Conservation (phyloP, 2,888 invertebrate genomes). For the Lomographa bimaculata region DNA sequence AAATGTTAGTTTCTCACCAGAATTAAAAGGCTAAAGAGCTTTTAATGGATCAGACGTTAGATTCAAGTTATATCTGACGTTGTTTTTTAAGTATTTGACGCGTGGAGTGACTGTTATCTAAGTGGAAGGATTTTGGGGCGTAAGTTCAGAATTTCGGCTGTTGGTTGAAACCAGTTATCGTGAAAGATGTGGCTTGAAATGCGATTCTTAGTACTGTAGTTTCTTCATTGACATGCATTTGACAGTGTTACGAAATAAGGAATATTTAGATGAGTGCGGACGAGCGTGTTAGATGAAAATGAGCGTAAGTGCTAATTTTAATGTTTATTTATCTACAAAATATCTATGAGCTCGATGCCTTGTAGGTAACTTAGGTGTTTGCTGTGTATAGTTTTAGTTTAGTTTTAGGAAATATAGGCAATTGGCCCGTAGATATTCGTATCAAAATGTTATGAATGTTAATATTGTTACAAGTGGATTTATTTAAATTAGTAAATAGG, state of each 20-base stretch:
- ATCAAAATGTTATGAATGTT: too few species aligned
- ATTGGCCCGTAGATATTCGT: too few species aligned
- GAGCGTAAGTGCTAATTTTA: conserved; percentile 59
- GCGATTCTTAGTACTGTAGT: too few species aligned
- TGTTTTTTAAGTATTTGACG: not conserved
- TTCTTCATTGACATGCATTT: conserved; percentile 32
- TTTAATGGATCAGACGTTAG: conserved; percentile 32
- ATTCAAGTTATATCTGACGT: conserved; percentile 12
- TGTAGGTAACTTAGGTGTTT: too few species aligned
- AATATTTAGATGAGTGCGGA: conserved; percentile 39
- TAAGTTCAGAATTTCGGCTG: conserved; percentile 23
- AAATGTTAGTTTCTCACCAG: conserved; percentile 62
- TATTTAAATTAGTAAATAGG: too few species aligned
- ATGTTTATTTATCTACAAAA: too few species aligned
- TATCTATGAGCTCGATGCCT: too few species aligned
- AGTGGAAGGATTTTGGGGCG: conserved; percentile 18
- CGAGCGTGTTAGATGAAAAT: conserved; percentile 45
- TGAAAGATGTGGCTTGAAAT: conserved; percentile 29
- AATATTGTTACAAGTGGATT: too few species aligned
- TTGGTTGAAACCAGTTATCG: conserved; percentile 16
- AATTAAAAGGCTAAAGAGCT: conserved; percentile 47
- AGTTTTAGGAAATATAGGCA: too few species aligned
- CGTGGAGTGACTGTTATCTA: not conserved
- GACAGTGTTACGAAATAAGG: conserved; percentile 45
- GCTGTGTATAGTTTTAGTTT: too few species aligned